Base-by-base conservation (phyloP, 2,888 invertebrate species). In the Cerastis leucographa region DNA sequence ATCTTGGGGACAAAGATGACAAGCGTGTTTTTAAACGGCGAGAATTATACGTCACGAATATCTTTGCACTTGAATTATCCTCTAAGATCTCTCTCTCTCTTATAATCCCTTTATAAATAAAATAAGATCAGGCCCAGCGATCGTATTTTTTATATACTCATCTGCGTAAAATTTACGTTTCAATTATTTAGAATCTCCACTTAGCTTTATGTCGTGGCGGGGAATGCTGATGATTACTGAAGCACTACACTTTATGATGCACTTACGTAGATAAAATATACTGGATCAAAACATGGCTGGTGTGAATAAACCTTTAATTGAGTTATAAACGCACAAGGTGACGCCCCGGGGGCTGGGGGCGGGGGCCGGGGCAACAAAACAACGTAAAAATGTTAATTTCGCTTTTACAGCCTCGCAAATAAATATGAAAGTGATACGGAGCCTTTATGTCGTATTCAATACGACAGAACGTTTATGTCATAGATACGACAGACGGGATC, bases 351-450 rank as follows among this genome's bases (percentile, higher is more conserved):
- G 35, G 40, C 25, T 62, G 7, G 7, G 40, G 62, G 6, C 0
- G 7, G 40, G 44, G 44, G 51, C 64, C 71, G 42, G n/a, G 42
- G 40, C 29, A 40, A 70, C 73, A 80, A 71, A 85, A 87, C 74
- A 78, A 78, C 77, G 70, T 86, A 76, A 83, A 75, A 85, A 83
- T 80, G 71, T 77, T 76, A 78, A 85, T 85, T 75, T 79, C 64
- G 19, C 40, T 84, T 84, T 84, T 85, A 87, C 81, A 86, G 46
- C 74, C 62, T 46, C 67, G 59, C 76, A 68, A 86, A 84, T 87
- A 74, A 85, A 85, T 80, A 80, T 73, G 74, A 74, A 76, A 74
- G 76, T 78, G 74, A 76, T 76, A 76, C 71, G 64, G n/a, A 54
- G 49, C 44, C 74, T 83, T 76, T 70, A 84, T 65, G 64, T 46